Conservation (phyloP, 1,140 invertebrate species). For the Zaprionus inermis region DNA sequence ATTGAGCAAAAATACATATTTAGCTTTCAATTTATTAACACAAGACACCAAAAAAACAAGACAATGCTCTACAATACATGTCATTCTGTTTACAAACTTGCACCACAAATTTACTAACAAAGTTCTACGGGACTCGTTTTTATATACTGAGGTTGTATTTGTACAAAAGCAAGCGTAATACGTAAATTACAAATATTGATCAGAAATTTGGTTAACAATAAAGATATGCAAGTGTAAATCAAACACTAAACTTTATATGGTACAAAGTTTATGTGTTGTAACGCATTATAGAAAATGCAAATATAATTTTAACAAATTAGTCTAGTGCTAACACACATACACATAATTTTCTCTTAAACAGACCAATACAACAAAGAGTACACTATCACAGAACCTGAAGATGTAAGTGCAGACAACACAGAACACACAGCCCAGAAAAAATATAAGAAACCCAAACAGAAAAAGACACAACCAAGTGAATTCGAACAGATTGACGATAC, state of each 20-base stretch:
- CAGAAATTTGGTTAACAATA: constrained; percentile 42
- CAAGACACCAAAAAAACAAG: constrained; percentile 34
- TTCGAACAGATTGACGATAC: constrained; percentile 69
- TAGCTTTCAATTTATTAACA: constrained; percentile 46
- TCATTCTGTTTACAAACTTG: constrained; percentile 39
- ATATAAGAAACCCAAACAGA: constrained; percentile 68
- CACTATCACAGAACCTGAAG: constrained; percentile 83
- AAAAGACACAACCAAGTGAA: constrained; percentile 55
- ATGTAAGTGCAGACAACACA: constrained; percentile 78
- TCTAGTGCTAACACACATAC: constrained; percentile 79
- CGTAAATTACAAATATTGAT: constrained; percentile 47
- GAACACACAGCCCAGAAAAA: constrained; percentile 75
- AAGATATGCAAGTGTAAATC: constrained; percentile 51
- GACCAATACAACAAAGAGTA: constrained; percentile 84
- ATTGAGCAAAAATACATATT: constrained; percentile 31
- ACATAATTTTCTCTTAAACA: constrained; percentile 82
- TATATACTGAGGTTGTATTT: constrained; percentile 40
- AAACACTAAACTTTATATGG: constrained; percentile 58
- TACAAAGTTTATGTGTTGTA: constrained; percentile 56
- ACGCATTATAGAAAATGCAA: constrained; percentile 80
- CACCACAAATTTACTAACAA: constrained; percentile 57
- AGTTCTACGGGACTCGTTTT: constrained; percentile 32
- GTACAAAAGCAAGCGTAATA: constrained; percentile 42
- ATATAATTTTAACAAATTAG: constrained; percentile 74
- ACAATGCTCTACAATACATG: constrained; percentile 29